A percentile compares a stretch with the other conserved stretches of the same genome.
Conservation (phyloP, 2,888 invertebrate genomes). For the Podabrus alpinus region DNA sequence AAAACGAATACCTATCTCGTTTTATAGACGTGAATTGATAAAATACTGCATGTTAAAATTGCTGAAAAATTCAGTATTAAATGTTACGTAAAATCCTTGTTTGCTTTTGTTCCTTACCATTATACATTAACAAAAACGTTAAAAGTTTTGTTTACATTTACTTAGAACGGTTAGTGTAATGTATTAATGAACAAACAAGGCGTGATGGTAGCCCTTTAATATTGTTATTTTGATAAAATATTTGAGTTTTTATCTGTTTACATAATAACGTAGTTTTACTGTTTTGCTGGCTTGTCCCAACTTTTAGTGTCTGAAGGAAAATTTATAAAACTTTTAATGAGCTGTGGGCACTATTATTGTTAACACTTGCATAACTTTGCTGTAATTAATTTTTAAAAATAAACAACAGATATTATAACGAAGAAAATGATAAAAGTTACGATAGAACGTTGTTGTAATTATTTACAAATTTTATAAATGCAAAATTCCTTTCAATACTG, state of each 20-base stretch:
- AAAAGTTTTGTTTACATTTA: neutral
- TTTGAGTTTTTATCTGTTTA: neutral
- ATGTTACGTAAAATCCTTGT: neutral
- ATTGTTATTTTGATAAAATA: neutral
- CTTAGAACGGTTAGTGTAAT: neutral
- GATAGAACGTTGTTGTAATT: neutral
- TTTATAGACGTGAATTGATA: neutral
- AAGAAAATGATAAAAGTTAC: neutral
- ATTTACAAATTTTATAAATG: too few relatives aligned
- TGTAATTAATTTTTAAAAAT: neutral
- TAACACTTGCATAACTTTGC: neutral
- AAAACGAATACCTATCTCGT: neutral
- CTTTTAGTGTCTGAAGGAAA: neutral
- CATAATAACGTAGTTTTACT: neutral
- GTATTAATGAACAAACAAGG: neutral
- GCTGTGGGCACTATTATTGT: neutral
- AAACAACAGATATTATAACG: neutral
- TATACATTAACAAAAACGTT: neutral
- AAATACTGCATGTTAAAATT: neutral
- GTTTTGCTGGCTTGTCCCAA: neutral
- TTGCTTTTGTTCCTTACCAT: neutral
- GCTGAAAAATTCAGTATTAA: neutral
- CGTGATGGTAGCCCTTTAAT: neutral
- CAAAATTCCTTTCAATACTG: too few relatives aligned
- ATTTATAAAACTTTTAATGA: neutral